A percentile compares a stretch with the other conserved stretches of the same genome.
Evolutionary conservation across 2,113 vertebrate species (phyloP).

Genomic region (Cricetomys ansorgei): DNA sequence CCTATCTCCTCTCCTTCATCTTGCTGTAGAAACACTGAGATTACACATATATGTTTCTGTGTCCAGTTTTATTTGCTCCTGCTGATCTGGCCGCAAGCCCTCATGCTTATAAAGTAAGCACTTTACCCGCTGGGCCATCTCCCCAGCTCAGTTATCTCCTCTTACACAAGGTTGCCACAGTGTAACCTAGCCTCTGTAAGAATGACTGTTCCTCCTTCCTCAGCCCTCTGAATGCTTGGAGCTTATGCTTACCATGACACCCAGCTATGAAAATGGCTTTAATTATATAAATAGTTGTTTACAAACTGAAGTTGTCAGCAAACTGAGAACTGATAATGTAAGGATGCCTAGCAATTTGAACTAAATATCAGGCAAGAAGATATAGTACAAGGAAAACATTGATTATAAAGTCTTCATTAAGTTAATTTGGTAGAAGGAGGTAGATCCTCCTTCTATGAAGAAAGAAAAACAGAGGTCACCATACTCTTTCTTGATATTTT

Average conservation of each 20-base stretch:
- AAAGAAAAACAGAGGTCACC: not conserved
- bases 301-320: not conserved
- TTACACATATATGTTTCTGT: not conserved
- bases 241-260: no score
- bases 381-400: not conserved
- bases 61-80: no score
- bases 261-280: not conserved
- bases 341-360: not conserved
- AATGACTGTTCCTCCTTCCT: not conserved
- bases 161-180: not conserved
- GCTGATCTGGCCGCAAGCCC: not conserved
- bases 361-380: not conserved
- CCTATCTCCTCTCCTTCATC: not conserved
- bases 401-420: not conserved
- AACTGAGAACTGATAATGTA: not conserved
- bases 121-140: not conserved
- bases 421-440: not conserved
- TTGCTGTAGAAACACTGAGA: not conserved
- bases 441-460: not conserved
- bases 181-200: not conserved
- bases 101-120: not conserved
- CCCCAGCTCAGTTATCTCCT: not conserved
- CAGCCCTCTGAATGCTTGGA: not conserved
- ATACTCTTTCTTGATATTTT: not conserved
- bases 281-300: not conserved